Evolutionary conservation across 2,797 vertebrate genomes (phyloP).

Genomic region (Lateolabrax maculatus): DNA sequence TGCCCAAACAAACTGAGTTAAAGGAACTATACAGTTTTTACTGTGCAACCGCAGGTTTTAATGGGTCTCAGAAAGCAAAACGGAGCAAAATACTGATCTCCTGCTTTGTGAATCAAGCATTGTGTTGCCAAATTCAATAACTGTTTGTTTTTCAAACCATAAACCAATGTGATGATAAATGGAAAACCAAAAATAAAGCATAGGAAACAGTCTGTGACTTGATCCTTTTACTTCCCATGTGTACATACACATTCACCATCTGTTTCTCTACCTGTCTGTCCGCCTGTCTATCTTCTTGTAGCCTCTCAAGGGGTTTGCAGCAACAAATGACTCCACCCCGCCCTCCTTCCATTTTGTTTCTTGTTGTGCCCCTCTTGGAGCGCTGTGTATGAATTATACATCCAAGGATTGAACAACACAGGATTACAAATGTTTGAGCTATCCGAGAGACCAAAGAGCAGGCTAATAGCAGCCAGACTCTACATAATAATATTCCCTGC

Average conservation of each 20-base stretch:
- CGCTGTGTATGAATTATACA: constrained; percentile 26
- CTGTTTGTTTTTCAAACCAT: neutral
- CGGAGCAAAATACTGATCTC: neutral
- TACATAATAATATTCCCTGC: neutral
- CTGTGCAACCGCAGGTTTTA: neutral
- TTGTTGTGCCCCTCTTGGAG: neutral
- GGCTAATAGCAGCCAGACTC: neutral
- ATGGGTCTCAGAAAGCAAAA: neutral
- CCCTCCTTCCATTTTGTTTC: constrained; percentile 3
- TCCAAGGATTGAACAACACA: constrained; percentile 18
- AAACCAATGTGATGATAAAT: neutral
- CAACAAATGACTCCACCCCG: neutral
- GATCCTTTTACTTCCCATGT: neutral
- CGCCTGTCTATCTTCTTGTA: neutral
- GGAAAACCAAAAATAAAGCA: neutral
- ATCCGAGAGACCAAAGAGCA: constrained; percentile 5
- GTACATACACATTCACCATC: neutral
- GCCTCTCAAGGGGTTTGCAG: neutral
- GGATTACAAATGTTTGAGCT: constrained; percentile 30
- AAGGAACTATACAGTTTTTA: neutral
- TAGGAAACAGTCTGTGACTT: neutral
- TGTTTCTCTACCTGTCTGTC: constrained; percentile 5
- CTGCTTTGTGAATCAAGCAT: constrained; percentile 2
- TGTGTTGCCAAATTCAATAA: neutral
- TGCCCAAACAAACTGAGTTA: neutral